phyloP scores from a whole-genome alignment of 2,888 invertebrate genomes.

The Operophtera brumata region DNA sequence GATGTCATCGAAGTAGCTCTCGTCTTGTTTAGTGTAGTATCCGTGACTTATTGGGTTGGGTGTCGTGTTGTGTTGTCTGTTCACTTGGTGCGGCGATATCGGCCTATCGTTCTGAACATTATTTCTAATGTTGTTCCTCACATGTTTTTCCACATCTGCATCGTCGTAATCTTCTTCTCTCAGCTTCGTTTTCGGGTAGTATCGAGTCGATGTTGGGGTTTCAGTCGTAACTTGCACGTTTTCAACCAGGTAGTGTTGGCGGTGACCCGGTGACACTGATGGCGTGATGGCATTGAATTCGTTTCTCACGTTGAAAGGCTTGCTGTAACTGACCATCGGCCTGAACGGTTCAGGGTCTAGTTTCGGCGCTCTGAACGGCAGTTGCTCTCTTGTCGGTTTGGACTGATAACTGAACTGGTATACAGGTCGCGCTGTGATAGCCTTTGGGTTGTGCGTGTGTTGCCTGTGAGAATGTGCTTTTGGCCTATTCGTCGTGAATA shows the following conservation, averaged over 20 bases:
- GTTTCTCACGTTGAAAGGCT: slow-evolving; percentile 70
- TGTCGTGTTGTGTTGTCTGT: slow-evolving; percentile 70
- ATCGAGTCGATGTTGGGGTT: slow-evolving; percentile 73
- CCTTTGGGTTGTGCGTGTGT: slow-evolving; percentile 72
- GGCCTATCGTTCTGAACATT: slow-evolving; percentile 67
- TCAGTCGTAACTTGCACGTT: slow-evolving; percentile 75
- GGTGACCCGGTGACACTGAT: slow-evolving; percentile 58
- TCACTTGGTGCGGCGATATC: slow-evolving; percentile 47
- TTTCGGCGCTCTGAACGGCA: slow-evolving; percentile 74
- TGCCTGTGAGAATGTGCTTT: slow-evolving; percentile 67
- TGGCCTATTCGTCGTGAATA: slow-evolving; percentile 81
- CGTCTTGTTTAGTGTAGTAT: slow-evolving; percentile 85
- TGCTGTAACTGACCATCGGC: slow-evolving; percentile 82
- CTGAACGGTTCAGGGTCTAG: slow-evolving; percentile 82
- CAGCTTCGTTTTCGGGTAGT: slow-evolving; percentile 73
- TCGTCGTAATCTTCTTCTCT: slow-evolving; percentile 75
- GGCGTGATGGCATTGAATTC: slow-evolving; percentile 71
- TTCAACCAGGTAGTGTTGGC: slow-evolving; percentile 71
- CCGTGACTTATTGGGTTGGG: slow-evolving; percentile 80
- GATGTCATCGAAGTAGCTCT: slow-evolving; percentile 85
- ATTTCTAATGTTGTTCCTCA: slow-evolving; percentile 57
- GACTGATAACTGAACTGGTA: slow-evolving; percentile 89
- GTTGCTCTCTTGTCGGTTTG: slow-evolving; percentile 70
- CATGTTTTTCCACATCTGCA: slow-evolving; percentile 52
- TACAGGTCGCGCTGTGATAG: slow-evolving; percentile 78